Base-by-base conservation (phyloP, 1,140 invertebrate genomes). In the Trichoplusia ni region DNA sequence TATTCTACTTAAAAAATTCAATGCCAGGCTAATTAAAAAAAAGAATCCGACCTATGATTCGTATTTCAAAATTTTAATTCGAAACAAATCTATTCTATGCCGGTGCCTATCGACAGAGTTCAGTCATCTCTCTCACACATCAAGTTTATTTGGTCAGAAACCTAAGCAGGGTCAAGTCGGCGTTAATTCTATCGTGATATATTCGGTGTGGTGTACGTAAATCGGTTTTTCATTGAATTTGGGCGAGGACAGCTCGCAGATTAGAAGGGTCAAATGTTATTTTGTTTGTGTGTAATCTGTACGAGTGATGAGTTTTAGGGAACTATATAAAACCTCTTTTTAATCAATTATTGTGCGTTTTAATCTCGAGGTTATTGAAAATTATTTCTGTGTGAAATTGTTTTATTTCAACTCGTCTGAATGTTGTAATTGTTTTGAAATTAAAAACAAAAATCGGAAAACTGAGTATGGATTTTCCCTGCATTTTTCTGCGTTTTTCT, bases 211-310 rank as follows among this genome's bases (percentile, higher is more conserved):
- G 49, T 31, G 18, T n/a, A 18, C 0, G 4, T 13, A 58, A 42
- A 42, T 42, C 37, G 23, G 13, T 42, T 19, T 54, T 54, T 58
- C 37, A 31, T 58, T 29, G 16, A 29, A 58, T 42, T 16, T 29
- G 23, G 53, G 37, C 16, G 8, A 49, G 33, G 35, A 58, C 25
- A 27, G 35, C 11, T 40, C 23, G 14, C 25, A 19, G 23, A 27
- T 40, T 27, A 27, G 21, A 19, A 58, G 23, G 37, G 37, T 58
- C 35, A 29, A 9, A 18, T 11, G 37, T 29, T 31, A 27, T 18
- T 18, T 31, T 23, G 18, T 38, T 54, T 51, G 9, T 13, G 1
- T 18, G 31, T 25, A 38, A 54, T 38, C 13, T 23, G 51, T 25
- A 3, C 9, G 33, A n/a, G 8, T 37, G 33, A 23, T 38, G 31